Evolutionary conservation across 2,888 invertebrate genomes (phyloP).

Genomic region (Nesidiocoris tenuis): DNA sequence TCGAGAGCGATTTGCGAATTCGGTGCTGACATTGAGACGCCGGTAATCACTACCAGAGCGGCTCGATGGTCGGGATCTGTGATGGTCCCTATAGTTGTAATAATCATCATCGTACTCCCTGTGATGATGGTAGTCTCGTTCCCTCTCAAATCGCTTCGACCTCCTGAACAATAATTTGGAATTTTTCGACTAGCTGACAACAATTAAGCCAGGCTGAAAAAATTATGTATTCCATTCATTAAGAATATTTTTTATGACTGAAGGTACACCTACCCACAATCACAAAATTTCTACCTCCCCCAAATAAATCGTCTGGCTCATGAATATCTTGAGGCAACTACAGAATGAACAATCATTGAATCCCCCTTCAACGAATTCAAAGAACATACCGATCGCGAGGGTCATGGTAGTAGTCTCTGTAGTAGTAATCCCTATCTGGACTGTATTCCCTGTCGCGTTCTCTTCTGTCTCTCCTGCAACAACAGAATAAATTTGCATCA

Average conservation of each 20-base stretch:
- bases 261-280: no score
- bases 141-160: constrained; percentile 41
- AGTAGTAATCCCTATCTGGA: constrained; percentile 45
- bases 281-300: no score
- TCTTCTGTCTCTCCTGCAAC: constrained; percentile 20
- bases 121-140: constrained; percentile 46
- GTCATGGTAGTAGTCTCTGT: constrained; percentile 38
- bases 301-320: no score
- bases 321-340: no score
- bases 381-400: constrained; percentile 35
- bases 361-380: no score
- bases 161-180: constrained; percentile 38
- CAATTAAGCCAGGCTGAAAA: no score
- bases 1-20: constrained; percentile 43
- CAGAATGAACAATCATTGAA: not conserved
- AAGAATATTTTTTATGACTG: no score
- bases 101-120: constrained; percentile 47
- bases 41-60: constrained; percentile 52
- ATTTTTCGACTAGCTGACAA: no score
- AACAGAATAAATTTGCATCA: not conserved
- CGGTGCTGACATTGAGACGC: constrained; percentile 42
- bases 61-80: constrained; percentile 52
- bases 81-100: constrained; percentile 45
- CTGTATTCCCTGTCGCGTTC: constrained; percentile 45
- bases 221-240: no score